Percentiles rank a stretch among this genome's conserved stretches.
These are phyloP conservation scores for Chaetops frenatus DNA, from an alignment of 2,113 vertebrate genomes.

Conservation along the genomic window DNA sequence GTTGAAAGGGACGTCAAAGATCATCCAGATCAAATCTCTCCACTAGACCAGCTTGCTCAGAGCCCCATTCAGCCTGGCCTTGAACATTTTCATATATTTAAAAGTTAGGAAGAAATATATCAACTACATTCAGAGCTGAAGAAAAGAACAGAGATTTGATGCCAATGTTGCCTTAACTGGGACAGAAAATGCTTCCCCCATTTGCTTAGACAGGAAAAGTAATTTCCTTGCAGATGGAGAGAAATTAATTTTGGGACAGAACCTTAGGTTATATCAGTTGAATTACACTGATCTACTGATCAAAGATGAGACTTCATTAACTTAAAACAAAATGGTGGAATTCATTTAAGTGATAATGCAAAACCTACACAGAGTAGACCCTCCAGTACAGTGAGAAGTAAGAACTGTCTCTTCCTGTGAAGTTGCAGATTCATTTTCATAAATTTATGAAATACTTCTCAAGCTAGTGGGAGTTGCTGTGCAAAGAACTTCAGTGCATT, in stretches of 20 bases:
- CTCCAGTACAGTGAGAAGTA: neutral
- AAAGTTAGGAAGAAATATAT: neutral
- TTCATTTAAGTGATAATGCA: neutral
- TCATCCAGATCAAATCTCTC: neutral
- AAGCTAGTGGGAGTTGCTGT: conserved; percentile 24
- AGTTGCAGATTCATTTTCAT: neutral
- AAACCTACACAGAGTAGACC: neutral
- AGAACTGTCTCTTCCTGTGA: neutral
- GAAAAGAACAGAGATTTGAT: neutral
- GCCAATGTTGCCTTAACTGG: neutral
- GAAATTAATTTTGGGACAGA: neutral
- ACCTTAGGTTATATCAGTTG: neutral
- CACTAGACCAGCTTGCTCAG: neutral
- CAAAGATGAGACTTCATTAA: neutral
- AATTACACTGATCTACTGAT: neutral
- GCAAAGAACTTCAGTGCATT: conserved; percentile 27
- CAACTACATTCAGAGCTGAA: neutral
- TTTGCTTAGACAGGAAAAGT: neutral
- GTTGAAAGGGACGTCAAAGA: neutral
- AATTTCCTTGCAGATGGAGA: neutral
- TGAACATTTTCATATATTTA: neutral
- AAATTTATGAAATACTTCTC: conserved; percentile 7
- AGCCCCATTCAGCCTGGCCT: neutral
- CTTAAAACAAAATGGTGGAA: neutral
- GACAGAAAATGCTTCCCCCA: neutral